Percentiles rank a stretch among this genome's conserved stretches.
Evolutionary conservation across 1,140 invertebrate genomes (phyloP).

Genomic region (Drosophila funebris): DNA sequence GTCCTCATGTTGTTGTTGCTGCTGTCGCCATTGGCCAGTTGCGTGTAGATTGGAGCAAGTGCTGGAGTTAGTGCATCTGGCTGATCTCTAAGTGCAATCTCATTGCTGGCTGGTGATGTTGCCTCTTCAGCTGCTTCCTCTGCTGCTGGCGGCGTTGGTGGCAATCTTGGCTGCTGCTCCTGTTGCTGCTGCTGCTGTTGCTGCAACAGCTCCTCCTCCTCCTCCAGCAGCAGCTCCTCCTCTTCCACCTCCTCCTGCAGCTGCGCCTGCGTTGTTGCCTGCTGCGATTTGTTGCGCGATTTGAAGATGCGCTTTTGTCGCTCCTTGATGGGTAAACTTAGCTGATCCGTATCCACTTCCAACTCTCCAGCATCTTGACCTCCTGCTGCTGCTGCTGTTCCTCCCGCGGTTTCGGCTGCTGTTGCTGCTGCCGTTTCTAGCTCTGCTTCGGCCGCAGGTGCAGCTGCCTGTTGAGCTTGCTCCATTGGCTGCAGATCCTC

Average conservation of each 20-base stretch:
- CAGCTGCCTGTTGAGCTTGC: background rate
- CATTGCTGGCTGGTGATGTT: background rate
- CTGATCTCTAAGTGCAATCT: no score
- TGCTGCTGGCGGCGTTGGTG: background rate
- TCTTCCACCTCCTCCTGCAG: background rate
- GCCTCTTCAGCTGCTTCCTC: background rate
- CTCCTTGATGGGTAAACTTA: slow-evolving; percentile 71
- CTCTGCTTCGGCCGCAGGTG: background rate
- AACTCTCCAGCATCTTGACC: background rate
- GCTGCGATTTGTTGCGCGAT: slow-evolving; percentile 59
- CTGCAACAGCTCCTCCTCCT: background rate
- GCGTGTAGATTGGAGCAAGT: background rate
- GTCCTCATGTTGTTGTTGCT: background rate
- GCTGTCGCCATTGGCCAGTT: slow-evolving; percentile 7
- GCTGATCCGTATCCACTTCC: background rate
- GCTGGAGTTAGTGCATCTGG: no score
- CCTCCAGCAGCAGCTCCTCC: background rate
- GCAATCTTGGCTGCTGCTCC: background rate
- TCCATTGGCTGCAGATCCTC: background rate
- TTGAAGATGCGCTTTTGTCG: slow-evolving; percentile 80
- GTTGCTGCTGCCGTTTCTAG: background rate
- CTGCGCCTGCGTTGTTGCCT: slow-evolving; percentile 4
- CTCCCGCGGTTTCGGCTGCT: background rate
- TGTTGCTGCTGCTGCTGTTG: background rate
- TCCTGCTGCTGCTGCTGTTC: background rate